Conservation (phyloP, 1,140 invertebrate genomes). For the Whitmania pigra region DNA sequence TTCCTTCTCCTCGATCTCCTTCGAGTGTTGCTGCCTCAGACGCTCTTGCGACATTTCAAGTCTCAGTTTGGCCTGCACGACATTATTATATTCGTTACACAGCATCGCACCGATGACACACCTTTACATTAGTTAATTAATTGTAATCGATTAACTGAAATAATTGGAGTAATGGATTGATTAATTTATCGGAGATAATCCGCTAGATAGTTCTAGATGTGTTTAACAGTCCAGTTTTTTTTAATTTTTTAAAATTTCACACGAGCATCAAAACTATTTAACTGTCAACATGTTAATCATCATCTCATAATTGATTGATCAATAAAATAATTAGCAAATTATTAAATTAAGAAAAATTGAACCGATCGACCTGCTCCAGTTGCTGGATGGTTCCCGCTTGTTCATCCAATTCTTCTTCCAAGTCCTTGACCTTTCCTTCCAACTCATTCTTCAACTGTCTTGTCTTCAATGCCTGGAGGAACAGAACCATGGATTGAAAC, state of each 20-base stretch:
- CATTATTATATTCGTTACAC: not conserved
- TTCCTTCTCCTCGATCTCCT: conserved; percentile 73
- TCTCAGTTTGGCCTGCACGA: conserved; percentile 58
- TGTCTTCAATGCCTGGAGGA: conserved; percentile 37
- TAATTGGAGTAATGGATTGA: no score
- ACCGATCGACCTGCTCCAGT: conserved; percentile 43
- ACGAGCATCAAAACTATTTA: no score
- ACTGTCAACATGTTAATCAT: no score
- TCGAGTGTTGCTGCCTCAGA: conserved; percentile 63
- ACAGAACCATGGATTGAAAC: conserved; percentile 31
- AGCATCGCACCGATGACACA: not conserved
- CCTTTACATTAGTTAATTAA: no score
- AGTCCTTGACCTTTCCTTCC: conserved; percentile 72
- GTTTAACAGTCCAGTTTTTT: no score
- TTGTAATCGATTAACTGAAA: no score
- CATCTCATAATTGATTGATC: no score
- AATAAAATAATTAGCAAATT: no score
- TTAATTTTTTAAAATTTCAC: no score
- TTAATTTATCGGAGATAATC: not conserved
- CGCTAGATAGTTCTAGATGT: no score
- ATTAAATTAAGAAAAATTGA: not conserved
- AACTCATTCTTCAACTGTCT: conserved; percentile 71
- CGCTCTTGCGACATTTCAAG: conserved; percentile 85
- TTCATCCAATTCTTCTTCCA: conserved; percentile 88
- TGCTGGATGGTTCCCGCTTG: conserved; percentile 59